Evolutionary conservation across 2,113 vertebrate genomes (phyloP).

Genomic region (Silurus glanis): DNA sequence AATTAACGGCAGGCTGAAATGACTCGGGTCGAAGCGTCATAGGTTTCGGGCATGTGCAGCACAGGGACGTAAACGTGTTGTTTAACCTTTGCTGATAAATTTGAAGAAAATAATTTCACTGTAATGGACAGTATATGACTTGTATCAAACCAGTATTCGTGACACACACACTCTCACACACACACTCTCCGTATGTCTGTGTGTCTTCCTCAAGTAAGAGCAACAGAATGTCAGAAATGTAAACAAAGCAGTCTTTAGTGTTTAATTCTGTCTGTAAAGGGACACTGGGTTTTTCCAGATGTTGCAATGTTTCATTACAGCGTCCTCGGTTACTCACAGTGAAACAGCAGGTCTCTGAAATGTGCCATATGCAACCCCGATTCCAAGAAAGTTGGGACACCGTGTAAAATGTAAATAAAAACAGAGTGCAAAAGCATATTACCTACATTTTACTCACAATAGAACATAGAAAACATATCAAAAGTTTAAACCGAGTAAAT

Average conservation of each 20-base stretch:
- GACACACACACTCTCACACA: not conserved
- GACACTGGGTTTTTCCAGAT: not conserved
- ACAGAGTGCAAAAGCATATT: no score
- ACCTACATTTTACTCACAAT: no score
- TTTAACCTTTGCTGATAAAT: no score
- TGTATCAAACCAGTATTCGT: not conserved
- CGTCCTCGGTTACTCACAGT: not conserved
- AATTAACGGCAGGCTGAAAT: no score
- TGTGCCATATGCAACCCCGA: not conserved
- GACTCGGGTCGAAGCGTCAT: no score
- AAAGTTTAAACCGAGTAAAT: no score
- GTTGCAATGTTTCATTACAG: not conserved
- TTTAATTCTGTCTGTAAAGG: slow-evolving; percentile 21
- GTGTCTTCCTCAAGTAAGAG: not conserved
- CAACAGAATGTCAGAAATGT: slow-evolving; percentile 38
- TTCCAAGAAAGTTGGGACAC: no score
- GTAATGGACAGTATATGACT: not conserved
- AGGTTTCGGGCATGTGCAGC: no score
- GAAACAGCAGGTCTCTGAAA: not conserved
- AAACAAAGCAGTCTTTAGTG: slow-evolving; percentile 15
- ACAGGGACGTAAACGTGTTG: no score
- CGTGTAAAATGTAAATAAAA: no score
- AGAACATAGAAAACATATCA: no score
- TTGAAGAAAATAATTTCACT: not conserved
- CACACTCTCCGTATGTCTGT: not conserved